Base-by-base conservation (phyloP, 2,888 invertebrate genomes). In the Philhelius pedissequus region DNA sequence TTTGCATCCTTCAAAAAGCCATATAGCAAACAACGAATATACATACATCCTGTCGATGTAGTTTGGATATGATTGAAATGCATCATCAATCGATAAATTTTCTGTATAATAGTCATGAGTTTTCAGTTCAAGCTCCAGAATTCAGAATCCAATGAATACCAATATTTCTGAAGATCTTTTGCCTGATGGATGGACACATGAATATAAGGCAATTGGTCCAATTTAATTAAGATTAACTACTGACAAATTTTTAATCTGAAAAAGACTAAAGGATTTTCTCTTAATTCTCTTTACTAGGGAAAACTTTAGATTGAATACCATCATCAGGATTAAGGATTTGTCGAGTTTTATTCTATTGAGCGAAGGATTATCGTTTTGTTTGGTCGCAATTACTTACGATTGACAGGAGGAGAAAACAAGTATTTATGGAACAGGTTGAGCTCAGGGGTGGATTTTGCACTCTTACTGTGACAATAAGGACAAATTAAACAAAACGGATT, bases 221-320 rank as follows among this genome's bases (percentile, higher is more conserved):
- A 71, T 71, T 76, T 71, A 76, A 71, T 76, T 66, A 45, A 81
- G 80, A 64, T 76, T 70, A 81, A 81, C 64, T 81, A 81, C 64
- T 81, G 40, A 20, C 25, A 50, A 27, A 64, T 66, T 35, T 38
- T 76, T 43, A 81, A 68, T 76, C 66, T 52, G 22, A 20, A n/a
- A 66, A 66, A 52, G 60, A 68, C 22, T 64, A 58, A 9, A n/a
- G 50, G 18, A 66, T 58, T 38, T 11, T 30, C 30, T 62, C 27
- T 70, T 50, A 27, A 66, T 58, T 38, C 9, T 30, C 30, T 62
- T 32, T 70, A 64, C 70, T 81, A 52, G 45, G 20, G 0, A 8
- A 30, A 43, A 62, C 40, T 43, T 27, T 27, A 43, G 18, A 62
- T 58, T 58, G 62, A 62, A 43, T 40, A 25, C 18, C 27, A 22